Evolutionary conservation across 2,888 invertebrate species (phyloP).

Genomic region (Tipula helvola): DNA sequence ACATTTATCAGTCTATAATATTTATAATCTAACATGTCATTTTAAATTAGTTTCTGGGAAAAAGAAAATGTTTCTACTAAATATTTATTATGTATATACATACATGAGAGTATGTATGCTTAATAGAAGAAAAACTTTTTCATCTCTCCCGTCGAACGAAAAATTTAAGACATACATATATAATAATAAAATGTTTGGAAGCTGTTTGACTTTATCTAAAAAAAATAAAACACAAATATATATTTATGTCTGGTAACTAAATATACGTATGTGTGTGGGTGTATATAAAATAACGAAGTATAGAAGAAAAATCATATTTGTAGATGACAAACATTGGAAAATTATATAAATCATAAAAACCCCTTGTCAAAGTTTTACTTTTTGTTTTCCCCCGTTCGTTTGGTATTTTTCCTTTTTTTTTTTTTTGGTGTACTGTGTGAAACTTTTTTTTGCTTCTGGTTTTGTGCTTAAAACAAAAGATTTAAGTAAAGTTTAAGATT

Average conservation of each 20-base stretch:
- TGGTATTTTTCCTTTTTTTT: not conserved
- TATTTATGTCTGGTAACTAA: not conserved
- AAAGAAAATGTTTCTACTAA: not conserved
- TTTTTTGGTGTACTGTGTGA: not conserved
- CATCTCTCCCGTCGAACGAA: not conserved
- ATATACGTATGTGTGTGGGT: not conserved
- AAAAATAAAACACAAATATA: not conserved
- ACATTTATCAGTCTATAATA: not conserved
- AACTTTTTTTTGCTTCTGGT: not conserved
- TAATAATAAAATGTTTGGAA: not conserved
- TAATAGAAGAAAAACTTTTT: not conserved
- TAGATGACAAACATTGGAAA: not conserved
- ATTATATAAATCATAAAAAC: not conserved
- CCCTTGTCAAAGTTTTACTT: not conserved
- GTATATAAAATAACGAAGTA: not conserved
- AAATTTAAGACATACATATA: not conserved
- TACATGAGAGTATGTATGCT: too few relatives aligned
- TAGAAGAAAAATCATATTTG: not conserved
- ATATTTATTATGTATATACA: not conserved
- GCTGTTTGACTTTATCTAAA: not conserved
- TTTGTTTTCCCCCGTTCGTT: not conserved
- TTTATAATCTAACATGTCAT: not conserved
- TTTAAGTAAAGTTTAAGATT: slow-evolving; percentile 4
- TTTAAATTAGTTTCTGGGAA: not conserved
- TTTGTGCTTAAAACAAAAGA: not conserved